Conservation (phyloP, 35 echinoderm and acorn worm species). For the Holothuria glaberrima region DNA sequence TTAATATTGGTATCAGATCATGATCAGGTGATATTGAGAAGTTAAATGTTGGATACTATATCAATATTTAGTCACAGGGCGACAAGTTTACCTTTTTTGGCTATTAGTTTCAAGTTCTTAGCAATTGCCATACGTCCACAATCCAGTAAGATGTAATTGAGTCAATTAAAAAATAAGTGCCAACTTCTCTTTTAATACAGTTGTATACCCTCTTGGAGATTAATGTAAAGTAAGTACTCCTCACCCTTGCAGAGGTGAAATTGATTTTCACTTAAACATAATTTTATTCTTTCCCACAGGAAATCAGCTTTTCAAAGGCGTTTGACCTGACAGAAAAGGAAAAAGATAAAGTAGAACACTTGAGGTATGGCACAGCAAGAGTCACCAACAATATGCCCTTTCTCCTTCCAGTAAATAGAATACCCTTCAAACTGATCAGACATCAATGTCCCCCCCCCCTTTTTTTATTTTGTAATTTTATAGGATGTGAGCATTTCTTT, state of each 20-base stretch:
- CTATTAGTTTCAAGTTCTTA: too few species aligned
- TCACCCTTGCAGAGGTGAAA: background rate
- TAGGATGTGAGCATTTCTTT: too few species aligned
- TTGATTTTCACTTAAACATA: background rate
- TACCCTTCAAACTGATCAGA: background rate
- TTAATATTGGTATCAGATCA: too few species aligned
- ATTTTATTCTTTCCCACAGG: slow-evolving; percentile 48
- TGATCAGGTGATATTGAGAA: too few species aligned
- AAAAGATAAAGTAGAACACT: slow-evolving; percentile 65
- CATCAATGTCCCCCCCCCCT: background rate
- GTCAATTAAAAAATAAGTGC: background rate
- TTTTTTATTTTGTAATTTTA: background rate
- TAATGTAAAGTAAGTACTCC: background rate
- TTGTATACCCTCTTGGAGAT: too few species aligned
- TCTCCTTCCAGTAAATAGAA: background rate
- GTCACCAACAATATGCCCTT: background rate
- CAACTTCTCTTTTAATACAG: too few species aligned
- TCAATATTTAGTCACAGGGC: too few species aligned
- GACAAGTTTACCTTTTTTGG: too few species aligned
- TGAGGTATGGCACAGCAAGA: slow-evolving; percentile 45
- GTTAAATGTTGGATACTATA: too few species aligned
- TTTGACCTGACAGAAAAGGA: slow-evolving; percentile 74
- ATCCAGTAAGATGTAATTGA: background rate
- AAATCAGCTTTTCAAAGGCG: slow-evolving; percentile 74
- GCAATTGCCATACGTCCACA: too few species aligned